Evolutionary conservation across 2,888 invertebrate species (phyloP).

Genomic region (Unio delphinus): DNA sequence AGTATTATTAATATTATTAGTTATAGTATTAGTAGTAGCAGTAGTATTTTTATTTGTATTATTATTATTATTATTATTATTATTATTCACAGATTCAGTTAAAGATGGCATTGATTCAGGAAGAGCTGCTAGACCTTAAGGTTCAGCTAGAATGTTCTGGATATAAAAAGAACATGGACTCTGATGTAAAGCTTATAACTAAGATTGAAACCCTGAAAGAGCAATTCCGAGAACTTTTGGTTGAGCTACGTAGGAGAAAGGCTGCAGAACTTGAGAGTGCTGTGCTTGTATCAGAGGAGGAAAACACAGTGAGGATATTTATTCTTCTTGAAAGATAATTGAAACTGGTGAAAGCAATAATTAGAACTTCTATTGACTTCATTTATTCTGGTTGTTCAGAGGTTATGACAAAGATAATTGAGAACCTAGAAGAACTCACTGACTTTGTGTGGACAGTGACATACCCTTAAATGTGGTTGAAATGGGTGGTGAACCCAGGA

Average conservation of each 20-base stretch:
- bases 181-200: slow-evolving; percentile 56
- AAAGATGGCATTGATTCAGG: slow-evolving; percentile 64
- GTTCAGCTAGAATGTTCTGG: slow-evolving; percentile 55
- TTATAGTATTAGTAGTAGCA: no score
- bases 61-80: no score
- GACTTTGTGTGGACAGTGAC: no score
- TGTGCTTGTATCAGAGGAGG: slow-evolving; percentile 61
- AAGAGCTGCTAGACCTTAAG: slow-evolving; percentile 66
- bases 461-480: no score
- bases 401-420: no score
- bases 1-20: background rate
- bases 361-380: background rate
- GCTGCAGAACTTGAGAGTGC: slow-evolving; percentile 58
- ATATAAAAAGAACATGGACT: slow-evolving; percentile 43
- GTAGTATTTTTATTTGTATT: no score
- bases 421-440: no score
- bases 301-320: slow-evolving; percentile 23
- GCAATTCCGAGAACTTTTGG: slow-evolving; percentile 62
- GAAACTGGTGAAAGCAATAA: background rate
- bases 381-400: no score
- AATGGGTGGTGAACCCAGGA: no score
- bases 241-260: slow-evolving; percentile 59
- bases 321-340: background rate
- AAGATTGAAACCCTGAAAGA: slow-evolving; percentile 65
- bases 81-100: slow-evolving; percentile 53